phyloP scores from a whole-genome alignment of 2,888 invertebrate species.

The Chaitophorus viminalis region DNA sequence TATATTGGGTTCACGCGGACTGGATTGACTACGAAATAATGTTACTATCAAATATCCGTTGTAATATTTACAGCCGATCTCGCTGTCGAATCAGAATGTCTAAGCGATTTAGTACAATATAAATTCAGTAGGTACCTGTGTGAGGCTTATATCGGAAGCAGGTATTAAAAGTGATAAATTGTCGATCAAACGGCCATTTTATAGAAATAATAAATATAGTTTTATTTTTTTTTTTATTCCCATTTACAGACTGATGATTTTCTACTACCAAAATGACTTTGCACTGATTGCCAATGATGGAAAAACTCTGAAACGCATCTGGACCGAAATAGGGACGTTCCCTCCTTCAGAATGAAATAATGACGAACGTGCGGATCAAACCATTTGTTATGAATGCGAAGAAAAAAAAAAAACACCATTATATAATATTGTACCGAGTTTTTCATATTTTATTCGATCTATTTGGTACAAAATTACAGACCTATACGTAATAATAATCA shows the following conservation, averaged over 20 bases:
- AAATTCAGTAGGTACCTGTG: too few relatives aligned
- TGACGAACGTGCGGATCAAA: background rate
- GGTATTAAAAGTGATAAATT: too few relatives aligned
- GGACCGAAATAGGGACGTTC: constrained; percentile 34
- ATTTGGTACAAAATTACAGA: constrained; percentile 59
- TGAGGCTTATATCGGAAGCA: too few relatives aligned
- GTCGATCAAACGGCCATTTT: too few relatives aligned
- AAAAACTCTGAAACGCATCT: constrained; percentile 40
- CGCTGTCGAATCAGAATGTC: too few relatives aligned
- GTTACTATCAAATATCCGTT: too few relatives aligned
- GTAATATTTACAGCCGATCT: too few relatives aligned
- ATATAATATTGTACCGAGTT: constrained; percentile 50
- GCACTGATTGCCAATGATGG: constrained; percentile 49
- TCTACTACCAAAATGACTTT: constrained; percentile 45
- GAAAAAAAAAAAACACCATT: constrained; percentile 3
- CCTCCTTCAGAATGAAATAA: constrained; percentile 10
- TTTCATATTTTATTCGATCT: constrained; percentile 54
- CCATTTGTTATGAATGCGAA: background rate
- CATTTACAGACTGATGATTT: constrained; percentile 30
- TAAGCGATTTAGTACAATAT: too few relatives aligned
- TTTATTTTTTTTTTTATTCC: background rate
- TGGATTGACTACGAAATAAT: too few relatives aligned
- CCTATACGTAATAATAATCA: constrained; percentile 45
- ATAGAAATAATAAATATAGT: background rate
- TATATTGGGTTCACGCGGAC: too few relatives aligned